Evolutionary conservation across 2,888 invertebrate species (phyloP).

Genomic region (Drosophila kokeensis): DNA sequence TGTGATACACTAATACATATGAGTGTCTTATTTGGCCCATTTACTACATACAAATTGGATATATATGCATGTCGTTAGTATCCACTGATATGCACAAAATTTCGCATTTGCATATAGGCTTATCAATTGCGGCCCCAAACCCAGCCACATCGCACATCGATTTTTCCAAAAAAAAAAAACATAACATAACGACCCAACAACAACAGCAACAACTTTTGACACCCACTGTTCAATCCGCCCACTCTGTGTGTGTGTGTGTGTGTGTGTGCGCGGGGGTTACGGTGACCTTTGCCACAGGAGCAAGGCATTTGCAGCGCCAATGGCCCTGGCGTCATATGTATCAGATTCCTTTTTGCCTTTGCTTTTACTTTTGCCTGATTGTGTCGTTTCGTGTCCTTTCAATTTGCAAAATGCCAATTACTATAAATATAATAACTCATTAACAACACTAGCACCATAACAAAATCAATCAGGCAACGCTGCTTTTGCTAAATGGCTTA

Average conservation of each 20-base stretch:
- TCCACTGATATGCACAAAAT: conserved; percentile 21
- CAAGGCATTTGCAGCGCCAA: conserved; percentile 27
- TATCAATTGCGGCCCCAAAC: conserved; percentile 35
- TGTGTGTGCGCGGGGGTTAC: conserved; percentile 9
- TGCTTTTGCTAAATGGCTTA: conserved; percentile 52
- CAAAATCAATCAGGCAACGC: conserved; percentile 50
- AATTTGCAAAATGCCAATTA: conserved; percentile 15
- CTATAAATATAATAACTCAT: conserved; percentile 14
- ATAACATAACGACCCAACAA: conserved; percentile 1
- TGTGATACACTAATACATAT: conserved; percentile 40
- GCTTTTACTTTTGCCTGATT: conserved; percentile 1
- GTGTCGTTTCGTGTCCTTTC: conserved; percentile 1
- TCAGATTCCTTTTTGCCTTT: conserved; percentile 12
- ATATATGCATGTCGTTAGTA: conserved; percentile 3
- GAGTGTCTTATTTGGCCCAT: conserved; percentile 12
- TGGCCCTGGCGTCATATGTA: neutral
- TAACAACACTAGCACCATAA: neutral
- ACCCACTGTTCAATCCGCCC: conserved; percentile 8
- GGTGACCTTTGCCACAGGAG: conserved; percentile 58
- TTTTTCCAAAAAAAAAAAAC: conserved; percentile 41
- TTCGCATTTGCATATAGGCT: conserved; percentile 39
- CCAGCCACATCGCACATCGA: conserved; percentile 37
- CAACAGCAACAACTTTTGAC: conserved; percentile 14
- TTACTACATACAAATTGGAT: conserved; percentile 10
- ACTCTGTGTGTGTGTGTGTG: neutral